Percentiles rank a stretch among this genome's conserved stretches.
Evolutionary conservation across 2,797 vertebrate genomes (phyloP).

Genomic region (Austrolebias charrua): DNA sequence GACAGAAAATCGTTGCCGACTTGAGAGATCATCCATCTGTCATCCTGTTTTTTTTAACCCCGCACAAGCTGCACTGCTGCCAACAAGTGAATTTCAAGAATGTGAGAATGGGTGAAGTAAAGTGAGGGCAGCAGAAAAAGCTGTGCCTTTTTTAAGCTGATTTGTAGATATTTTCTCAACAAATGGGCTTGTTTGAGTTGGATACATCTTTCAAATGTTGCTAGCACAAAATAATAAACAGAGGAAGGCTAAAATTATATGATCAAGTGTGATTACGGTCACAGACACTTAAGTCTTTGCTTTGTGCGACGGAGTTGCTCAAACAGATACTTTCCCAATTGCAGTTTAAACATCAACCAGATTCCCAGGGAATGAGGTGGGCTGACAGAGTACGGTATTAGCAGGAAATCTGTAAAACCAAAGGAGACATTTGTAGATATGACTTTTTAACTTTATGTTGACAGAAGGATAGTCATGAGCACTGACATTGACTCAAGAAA

Average conservation of each 20-base stretch:
- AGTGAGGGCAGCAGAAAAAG: constrained; percentile 3
- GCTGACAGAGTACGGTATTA: background rate
- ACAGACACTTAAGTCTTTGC: constrained; percentile 42
- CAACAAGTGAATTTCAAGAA: constrained; percentile 21
- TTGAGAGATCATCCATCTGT: constrained; percentile 55
- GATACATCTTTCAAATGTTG: constrained; percentile 27
- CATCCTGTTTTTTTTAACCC: constrained; percentile 13
- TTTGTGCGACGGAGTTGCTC: constrained; percentile 43
- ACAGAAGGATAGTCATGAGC: constrained; percentile 13
- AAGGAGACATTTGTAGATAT: background rate
- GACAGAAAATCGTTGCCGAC: constrained; percentile 25
- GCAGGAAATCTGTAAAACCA: background rate
- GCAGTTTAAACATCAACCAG: constrained; percentile 23
- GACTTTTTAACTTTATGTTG: constrained; percentile 22
- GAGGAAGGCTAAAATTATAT: constrained; percentile 56
- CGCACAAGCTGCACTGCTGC: constrained; percentile 1
- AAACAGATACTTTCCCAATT: constrained; percentile 50
- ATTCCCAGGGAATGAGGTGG: constrained; percentile 22
- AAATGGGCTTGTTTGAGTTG: constrained; percentile 16
- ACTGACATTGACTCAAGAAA: background rate
- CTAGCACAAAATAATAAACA: constrained; percentile 41
- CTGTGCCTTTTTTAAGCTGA: constrained; percentile 2
- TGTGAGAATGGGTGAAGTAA: constrained; percentile 11
- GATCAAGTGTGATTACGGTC: constrained; percentile 56
- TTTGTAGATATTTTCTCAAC: constrained; percentile 15